Base-by-base conservation (phyloP, 2,797 vertebrate genomes). In the Naso thynnoides region DNA sequence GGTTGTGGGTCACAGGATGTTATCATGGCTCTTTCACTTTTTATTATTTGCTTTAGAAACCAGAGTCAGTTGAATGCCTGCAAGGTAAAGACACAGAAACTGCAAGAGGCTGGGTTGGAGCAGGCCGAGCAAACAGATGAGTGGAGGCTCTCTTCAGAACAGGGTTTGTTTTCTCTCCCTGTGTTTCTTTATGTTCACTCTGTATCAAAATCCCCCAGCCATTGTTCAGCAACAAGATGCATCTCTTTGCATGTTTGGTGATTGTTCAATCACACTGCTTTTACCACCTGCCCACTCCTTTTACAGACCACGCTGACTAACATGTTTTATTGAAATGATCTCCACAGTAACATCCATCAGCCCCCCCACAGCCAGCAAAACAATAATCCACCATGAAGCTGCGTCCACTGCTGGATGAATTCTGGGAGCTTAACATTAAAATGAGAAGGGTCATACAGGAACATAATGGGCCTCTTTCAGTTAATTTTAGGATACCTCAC, bases 271-370 rank as follows among this genome's bases (percentile, higher is more conserved):
- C 77, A 38, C 79, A 72, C 71, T 36, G 68, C 67, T 76, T 73
- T 60, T 16, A 73, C 78, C 83, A 81, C 74, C 85, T 83, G 85
- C 88, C 84, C 79, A 88, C 88, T 83, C 56, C 57, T 85, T 59
- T 29, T 53, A 73, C 86, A 77, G 27, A 59, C 23, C 76, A 4
- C 8, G n/a, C 52, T 49, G 72, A 44, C 41, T 55, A 60, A 47
- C 38, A 54, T 42, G 58, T 62, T 62, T 31, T 41, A 71, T 64
- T 59, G 14, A 76, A 78, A 83, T 31, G 11, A 66, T 48, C 58
- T 70, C 23, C 58, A 49, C 60, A 52, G 73, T 48, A 27, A 78
- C 10, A 69, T 72, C 70, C 70, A 41, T 64, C 53, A 44, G n/a
- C 53, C 78, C 70, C 66, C 60, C 9, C 45, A 50, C 82, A 53